Conservation (phyloP, 2,797 vertebrate species). For the Streptopelia turtur region DNA sequence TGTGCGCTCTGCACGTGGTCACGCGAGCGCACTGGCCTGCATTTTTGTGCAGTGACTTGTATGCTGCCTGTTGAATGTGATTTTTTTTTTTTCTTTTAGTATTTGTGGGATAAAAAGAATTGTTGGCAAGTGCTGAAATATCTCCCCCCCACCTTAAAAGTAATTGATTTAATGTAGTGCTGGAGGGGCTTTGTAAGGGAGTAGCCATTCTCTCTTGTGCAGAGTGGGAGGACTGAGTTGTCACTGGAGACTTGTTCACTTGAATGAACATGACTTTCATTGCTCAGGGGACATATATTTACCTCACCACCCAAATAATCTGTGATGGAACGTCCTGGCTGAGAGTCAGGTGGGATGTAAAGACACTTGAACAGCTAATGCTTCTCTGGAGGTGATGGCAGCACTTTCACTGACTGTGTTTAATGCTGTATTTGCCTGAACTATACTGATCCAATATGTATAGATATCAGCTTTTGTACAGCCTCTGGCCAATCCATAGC, state of each 20-base stretch:
- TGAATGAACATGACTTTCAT: neutral
- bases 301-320: neutral
- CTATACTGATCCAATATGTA: fast-evolving
- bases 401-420: neutral
- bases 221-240: neutral
- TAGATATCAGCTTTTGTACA: neutral
- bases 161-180: neutral
- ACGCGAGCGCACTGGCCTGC: neutral
- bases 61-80: neutral
- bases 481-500: neutral
- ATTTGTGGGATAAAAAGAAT: neutral
- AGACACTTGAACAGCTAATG: fast-evolving
- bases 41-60: neutral
- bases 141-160: neutral
- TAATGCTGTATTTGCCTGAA: neutral
- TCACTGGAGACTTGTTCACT: neutral
- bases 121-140: neutral
- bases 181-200: neutral
- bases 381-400: neutral
- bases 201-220: neutral
- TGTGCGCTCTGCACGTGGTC: neutral
- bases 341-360: neutral
- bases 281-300: neutral
- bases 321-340: neutral
- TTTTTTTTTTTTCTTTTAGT: neutral